Percentiles rank a stretch among this genome's conserved stretches.
Evolutionary conservation across 2,888 invertebrate species (phyloP).

Genomic region (Calliphora vomitoria): DNA sequence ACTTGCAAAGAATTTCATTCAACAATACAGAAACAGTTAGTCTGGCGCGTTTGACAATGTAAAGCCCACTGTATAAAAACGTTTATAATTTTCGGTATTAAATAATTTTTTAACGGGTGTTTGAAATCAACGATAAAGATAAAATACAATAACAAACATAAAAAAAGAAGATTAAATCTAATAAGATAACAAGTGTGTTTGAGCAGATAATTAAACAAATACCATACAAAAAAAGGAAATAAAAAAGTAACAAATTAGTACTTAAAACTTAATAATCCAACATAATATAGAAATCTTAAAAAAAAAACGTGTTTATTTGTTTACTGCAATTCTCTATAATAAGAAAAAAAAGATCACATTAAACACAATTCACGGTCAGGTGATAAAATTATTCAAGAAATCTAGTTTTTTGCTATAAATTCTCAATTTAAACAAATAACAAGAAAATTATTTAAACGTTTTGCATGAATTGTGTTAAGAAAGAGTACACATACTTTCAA

Average conservation of each 20-base stretch:
- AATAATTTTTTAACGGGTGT: not conserved
- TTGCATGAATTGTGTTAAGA: slow-evolving; percentile 44
- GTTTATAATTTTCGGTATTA: slow-evolving; percentile 5
- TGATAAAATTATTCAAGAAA: not conserved
- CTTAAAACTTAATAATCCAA: not conserved
- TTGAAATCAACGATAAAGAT: not conserved
- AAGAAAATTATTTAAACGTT: not conserved
- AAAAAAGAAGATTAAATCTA: not conserved
- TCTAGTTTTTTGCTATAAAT: not conserved
- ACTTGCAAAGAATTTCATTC: slow-evolving; percentile 68
- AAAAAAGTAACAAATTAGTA: slow-evolving; percentile 4
- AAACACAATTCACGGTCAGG: not conserved
- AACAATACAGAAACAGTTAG: slow-evolving; percentile 62
- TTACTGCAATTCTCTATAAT: not conserved
- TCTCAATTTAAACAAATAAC: not conserved
- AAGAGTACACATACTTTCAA: not conserved
- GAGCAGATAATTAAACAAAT: slow-evolving; percentile 8
- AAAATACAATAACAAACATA: not conserved
- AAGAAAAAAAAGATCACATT: not conserved
- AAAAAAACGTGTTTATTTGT: slow-evolving; percentile 47
- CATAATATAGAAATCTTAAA: no score
- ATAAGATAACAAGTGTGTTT: slow-evolving; percentile 51
- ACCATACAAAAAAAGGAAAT: not conserved
- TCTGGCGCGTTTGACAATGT: slow-evolving; percentile 62
- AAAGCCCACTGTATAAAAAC: slow-evolving; percentile 25